phyloP scores from a whole-genome alignment of 2,888 invertebrate genomes.

The Dryocosmus kuriphilus region DNA sequence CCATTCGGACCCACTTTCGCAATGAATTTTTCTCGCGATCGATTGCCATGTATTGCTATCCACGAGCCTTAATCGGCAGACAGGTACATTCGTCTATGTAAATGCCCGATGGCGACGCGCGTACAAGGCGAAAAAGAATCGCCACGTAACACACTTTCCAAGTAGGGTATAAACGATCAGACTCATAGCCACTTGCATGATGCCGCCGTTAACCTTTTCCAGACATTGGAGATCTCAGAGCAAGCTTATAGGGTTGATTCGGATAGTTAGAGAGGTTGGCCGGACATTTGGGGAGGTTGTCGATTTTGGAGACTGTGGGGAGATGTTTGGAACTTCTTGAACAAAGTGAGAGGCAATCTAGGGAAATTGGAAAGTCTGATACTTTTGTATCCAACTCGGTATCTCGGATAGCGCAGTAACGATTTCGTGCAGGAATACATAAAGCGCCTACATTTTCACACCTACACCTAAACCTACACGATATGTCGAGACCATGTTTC shows the following conservation, averaged over 20 bases:
- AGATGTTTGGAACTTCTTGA: not conserved
- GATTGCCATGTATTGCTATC: constrained; percentile 38
- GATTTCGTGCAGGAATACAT: constrained; percentile 58
- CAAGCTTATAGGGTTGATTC: not conserved
- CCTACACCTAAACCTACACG: constrained; percentile 54
- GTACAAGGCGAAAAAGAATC: constrained; percentile 55
- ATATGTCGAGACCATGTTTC: constrained; percentile 19
- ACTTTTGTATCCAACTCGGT: constrained; percentile 3
- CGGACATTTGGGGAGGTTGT: not conserved
- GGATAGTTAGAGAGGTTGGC: no score
- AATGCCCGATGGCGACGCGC: constrained; percentile 59
- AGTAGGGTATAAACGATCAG: constrained; percentile 35
- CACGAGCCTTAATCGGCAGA: constrained; percentile 53
- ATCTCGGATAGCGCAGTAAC: constrained; percentile 48
- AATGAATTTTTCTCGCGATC: constrained; percentile 53
- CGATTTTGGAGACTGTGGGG: no score
- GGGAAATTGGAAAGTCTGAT: constrained; percentile 25
- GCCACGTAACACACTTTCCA: constrained; percentile 42
- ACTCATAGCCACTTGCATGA: constrained; percentile 30
- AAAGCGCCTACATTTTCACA: constrained; percentile 61
- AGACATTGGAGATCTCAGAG: not conserved
- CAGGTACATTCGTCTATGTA: constrained; percentile 64
- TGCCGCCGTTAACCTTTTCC: constrained; percentile 20
- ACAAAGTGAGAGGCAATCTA: constrained; percentile 3
- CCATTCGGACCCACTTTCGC: constrained; percentile 57